Evolutionary conservation across 1,140 invertebrate genomes (phyloP), one percentile per base, ranked within the genome.

Genomic region (Marisa cornuarietis): DNA sequence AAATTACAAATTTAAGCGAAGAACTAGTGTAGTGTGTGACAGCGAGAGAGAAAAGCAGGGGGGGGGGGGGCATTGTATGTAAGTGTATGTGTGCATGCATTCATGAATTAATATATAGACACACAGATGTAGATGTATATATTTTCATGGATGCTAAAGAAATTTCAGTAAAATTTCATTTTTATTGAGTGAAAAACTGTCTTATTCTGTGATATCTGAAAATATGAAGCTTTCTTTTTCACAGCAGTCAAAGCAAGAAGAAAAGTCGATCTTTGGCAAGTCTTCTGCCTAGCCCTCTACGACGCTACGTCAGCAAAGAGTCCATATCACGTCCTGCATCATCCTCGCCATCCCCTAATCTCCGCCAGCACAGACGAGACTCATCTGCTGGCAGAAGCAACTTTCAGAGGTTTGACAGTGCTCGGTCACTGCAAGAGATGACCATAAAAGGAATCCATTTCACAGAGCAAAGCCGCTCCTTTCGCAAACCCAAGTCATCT

Each of bases 241-340:
- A 16, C 76, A 77, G 76, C 65, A 13, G 11, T 51, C 42, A 69
- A 26, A 63, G 3, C 54, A 86, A 83, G 69, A 78, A 82, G 65
- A 84, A 83, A 42, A 87, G 86, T 65, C 83, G 84, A 31, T 89
- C 88, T 20, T 79, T 89, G 54, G 71, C 83, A n/a, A 84, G 83
- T 66, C 72, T 89, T n/a, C 82, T 89, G 31, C 82, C 85, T 49
- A 79, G 80, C 82, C 61, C 76, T 73, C 68, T 80, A 52, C 61
- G 79, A 66, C 75, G 79, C 77, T 72, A 78, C 66, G 24, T 82
- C 52, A 84, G 83, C 74, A 69, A 71, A 22, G 83, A 84, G 31
- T 73, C 71, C 24, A 22, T 81, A 52, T 62, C 66, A n/a, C 76
- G 65, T 26, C 52, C 78, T 20, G 54, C 79, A 26, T 68, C 74